phyloP scores from a whole-genome alignment of 2,113 vertebrate genomes.

The Vulpes vulpes region DNA sequence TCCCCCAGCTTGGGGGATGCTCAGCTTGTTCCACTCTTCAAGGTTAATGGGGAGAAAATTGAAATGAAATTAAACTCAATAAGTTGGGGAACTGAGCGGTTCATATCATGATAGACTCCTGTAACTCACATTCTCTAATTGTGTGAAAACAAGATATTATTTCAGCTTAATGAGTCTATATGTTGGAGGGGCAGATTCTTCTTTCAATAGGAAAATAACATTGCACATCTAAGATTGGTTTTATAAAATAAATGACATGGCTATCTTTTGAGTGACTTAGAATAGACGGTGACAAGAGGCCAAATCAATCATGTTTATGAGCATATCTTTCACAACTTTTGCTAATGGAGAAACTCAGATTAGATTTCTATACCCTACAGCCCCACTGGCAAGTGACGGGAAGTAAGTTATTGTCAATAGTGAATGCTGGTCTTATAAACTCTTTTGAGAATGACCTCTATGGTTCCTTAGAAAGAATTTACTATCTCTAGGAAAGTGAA shows the following conservation, averaged over 20 bases:
- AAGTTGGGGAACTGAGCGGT: slow-evolving; percentile 64
- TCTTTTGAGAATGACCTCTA: background rate
- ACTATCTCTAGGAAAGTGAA: background rate
- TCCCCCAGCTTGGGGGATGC: too few relatives aligned
- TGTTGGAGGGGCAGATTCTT: background rate
- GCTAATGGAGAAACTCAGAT: background rate
- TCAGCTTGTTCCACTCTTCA: background rate
- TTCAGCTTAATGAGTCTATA: background rate
- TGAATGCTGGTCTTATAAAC: background rate
- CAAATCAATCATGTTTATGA: background rate
- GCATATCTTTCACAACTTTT: background rate
- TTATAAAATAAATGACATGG: background rate
- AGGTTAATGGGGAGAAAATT: background rate
- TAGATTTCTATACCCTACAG: background rate
- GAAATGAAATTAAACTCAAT: background rate
- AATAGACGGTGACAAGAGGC: background rate
- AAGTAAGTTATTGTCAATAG: background rate
- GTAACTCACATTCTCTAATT: slow-evolving; percentile 25
- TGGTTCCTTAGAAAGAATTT: background rate
- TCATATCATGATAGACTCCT: slow-evolving; percentile 63
- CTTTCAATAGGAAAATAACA: background rate
- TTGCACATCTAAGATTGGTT: background rate
- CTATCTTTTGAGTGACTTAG: background rate
- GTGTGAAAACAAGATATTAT: slow-evolving; percentile 64
- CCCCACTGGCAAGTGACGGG: background rate